These are phyloP conservation scores for Myanophis thanlyinensis DNA, from an alignment of 2,113 vertebrate species.

Conservation along the genomic window DNA sequence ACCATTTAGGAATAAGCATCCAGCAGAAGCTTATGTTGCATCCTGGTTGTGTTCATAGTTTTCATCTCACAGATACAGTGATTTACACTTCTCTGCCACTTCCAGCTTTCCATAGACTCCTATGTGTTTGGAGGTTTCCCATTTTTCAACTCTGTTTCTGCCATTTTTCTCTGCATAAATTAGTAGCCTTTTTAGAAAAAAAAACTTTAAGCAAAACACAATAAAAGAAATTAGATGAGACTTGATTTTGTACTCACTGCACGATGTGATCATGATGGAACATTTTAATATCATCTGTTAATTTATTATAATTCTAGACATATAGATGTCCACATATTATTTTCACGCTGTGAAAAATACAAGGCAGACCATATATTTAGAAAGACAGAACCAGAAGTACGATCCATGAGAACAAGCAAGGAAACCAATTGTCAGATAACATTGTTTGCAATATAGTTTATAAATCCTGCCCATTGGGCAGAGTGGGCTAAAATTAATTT, in stretches of 20 bases:
- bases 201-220: background rate
- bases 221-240: background rate
- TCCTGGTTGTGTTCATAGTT: background rate
- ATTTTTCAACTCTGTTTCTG: slow-evolving; percentile 19
- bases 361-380: background rate
- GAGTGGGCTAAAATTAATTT: background rate
- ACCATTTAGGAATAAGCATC: background rate
- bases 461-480: background rate
- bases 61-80: slow-evolving; percentile 13
- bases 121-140: background rate
- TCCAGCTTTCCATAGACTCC: background rate
- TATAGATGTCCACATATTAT: background rate
- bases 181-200: background rate
- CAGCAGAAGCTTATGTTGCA: slow-evolving; percentile 17
- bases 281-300: background rate
- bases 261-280: background rate
- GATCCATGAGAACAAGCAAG: background rate
- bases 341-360: background rate
- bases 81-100: background rate
- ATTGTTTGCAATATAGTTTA: background rate
- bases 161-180: background rate
- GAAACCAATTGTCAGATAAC: background rate
- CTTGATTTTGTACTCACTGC: background rate
- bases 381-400: background rate
- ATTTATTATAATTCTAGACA: background rate